Evolutionary conservation across 2,113 vertebrate species (phyloP).

Genomic region (rat (Rattus norvegicus)): DNA sequence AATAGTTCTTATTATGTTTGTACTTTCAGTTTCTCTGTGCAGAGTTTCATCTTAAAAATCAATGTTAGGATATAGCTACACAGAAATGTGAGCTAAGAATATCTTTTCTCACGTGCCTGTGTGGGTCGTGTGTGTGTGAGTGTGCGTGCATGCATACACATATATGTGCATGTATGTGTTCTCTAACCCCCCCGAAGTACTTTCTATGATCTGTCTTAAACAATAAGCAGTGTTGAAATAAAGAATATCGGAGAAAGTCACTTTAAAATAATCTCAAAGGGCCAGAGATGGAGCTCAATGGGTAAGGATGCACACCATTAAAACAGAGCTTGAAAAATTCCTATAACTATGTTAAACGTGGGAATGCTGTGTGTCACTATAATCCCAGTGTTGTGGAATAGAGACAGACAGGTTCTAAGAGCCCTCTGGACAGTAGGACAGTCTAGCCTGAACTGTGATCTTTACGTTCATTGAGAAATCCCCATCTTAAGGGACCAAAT

Average conservation of each 20-base stretch:
- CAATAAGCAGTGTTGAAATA: not conserved
- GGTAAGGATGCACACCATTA: not conserved
- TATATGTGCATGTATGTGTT: not conserved
- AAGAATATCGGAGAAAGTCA: not conserved
- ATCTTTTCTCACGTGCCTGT: not conserved
- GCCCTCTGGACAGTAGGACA: not conserved
- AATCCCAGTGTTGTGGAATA: not conserved
- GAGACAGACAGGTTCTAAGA: not conserved
- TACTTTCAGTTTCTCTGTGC: conserved; percentile 17
- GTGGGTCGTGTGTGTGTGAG: too few relatives aligned
- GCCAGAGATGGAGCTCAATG: not conserved
- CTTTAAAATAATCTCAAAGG: not conserved
- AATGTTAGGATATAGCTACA: not conserved
- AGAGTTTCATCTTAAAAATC: conserved; percentile 15
- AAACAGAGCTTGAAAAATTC: not conserved
- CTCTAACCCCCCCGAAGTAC: not conserved
- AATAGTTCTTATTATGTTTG: not conserved
- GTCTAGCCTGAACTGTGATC: not conserved
- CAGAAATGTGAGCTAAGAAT: not conserved
- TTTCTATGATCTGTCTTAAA: not conserved
- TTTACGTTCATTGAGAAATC: not conserved
- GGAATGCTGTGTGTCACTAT: not conserved
- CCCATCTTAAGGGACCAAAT: not conserved
- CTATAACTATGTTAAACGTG: not conserved
- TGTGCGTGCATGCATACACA: not conserved